Evolutionary conservation across 1,140 invertebrate species (phyloP), one percentile per base, ranked within the genome.

Genomic region (Cydia amplana): DNA sequence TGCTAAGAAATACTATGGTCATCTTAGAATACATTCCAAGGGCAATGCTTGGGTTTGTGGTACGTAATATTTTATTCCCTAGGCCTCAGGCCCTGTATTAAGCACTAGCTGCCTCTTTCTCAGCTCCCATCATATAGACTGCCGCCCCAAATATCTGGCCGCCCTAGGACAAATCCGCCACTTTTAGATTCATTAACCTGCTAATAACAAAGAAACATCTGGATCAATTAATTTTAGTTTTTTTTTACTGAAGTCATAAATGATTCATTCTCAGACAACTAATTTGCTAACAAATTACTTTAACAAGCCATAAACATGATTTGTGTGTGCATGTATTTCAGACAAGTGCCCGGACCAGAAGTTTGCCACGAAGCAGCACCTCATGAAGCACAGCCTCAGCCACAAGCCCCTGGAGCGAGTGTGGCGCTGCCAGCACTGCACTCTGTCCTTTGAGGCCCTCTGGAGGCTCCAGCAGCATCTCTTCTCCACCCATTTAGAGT

Each of bases 1-100:
- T 79, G 88, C 90, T 25, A 92, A 91, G 70, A 91, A 92, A 67
- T 93, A 93, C 76, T 91, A 91, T 84, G 91, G 91, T 25, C 91
- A 93, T 75, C 78, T 93, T 23, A 77, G 89, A 76, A 88, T 92
- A 14, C 91, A 93, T 79, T 91, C 90, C 20, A 92, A 93, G 75
- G 87, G 91, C 43, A 91, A 90, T 79, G 80, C 87, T 28, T 93
- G 91, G 91, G 83, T 86, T 64, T 93, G 91, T 87, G 90, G 91
- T 92, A 75, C 80, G 86, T 77, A 25, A 4, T 63, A 1, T 16
- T 32, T 32, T 2, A 2, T 4, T 2, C 28, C 28, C 28, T 32
- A 32, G 28, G 28, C 28, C 28, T 4, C 28, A 32, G 28, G 2
- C 28, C 28, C 28, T 32, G 4, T 4, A 32, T 2, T 32, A 32